Conservation (phyloP, 1,140 invertebrate species). For the Diploscapter pachys region DNA sequence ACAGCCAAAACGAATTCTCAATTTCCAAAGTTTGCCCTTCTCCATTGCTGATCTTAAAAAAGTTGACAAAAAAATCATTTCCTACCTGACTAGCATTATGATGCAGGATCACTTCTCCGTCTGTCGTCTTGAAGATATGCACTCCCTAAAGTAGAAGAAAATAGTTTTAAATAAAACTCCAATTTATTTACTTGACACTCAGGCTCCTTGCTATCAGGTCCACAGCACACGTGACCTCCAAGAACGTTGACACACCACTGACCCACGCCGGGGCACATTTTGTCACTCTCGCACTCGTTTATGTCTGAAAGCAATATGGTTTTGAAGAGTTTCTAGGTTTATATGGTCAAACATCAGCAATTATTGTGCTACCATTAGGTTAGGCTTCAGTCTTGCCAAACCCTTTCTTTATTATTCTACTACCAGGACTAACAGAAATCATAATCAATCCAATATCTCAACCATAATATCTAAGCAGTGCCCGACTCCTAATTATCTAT, state of each 20-base stretch:
- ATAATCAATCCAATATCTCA: not conserved
- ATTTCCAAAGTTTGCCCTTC: no score
- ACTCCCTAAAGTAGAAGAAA: conserved; percentile 11
- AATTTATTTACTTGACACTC: conserved; percentile 42
- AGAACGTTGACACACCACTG: conserved; percentile 46
- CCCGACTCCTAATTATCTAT: no score
- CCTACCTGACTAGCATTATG: conserved; percentile 9
- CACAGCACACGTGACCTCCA: conserved; percentile 44
- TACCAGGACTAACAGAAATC: not conserved
- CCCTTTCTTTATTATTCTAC: no score
- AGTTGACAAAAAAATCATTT: no score
- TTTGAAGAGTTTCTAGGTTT: no score
- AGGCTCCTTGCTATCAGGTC: conserved; percentile 32
- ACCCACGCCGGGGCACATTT: conserved; percentile 43
- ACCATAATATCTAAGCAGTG: no score
- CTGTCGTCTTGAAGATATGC: conserved; percentile 14
- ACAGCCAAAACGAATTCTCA: no score
- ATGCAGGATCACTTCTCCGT: conserved; percentile 13
- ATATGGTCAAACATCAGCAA: no score
- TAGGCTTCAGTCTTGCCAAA: no score
- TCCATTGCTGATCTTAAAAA: no score
- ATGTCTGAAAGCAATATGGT: conserved; percentile 33
- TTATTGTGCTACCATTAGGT: no score
- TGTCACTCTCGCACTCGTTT: conserved; percentile 48
- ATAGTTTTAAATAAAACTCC: conserved; percentile 1